A percentile compares a stretch with the other conserved stretches of the same genome.
phyloP scores from a whole-genome alignment of 2,113 vertebrate genomes.

The Ciconia maguari region DNA sequence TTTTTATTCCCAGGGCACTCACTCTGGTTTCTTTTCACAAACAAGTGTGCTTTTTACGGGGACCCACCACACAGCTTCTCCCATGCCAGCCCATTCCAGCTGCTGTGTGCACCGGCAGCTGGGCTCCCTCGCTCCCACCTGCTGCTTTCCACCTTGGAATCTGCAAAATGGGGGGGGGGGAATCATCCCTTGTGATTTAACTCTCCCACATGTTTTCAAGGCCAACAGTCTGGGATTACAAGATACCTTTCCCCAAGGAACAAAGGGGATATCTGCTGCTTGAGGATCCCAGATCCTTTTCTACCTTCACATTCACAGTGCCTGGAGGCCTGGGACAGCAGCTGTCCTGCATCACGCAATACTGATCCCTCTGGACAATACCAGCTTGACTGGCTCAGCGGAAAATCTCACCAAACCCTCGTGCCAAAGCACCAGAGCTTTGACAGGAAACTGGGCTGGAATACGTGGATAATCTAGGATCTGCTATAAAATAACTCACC shows the following conservation, averaged over 20 bases:
- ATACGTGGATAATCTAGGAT: rapidly evolving
- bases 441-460: not conserved
- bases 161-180: not conserved
- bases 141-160: not conserved
- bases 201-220: not conserved
- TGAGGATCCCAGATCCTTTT: not conserved
- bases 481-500: not conserved
- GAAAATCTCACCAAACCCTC: not conserved
- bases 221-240: not conserved
- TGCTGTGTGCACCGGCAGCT: not conserved
- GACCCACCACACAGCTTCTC: not conserved
- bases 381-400: not conserved
- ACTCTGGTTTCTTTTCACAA: not conserved
- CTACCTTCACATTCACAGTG: not conserved
- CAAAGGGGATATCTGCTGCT: not conserved
- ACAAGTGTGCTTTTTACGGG: not conserved
- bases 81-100: not conserved
- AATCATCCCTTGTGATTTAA: not conserved
- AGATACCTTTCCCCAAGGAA: not conserved
- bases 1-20: not conserved
- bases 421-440: not conserved
- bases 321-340: not conserved
- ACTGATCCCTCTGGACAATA: not conserved
- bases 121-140: not conserved
- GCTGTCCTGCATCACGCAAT: not conserved